Percentiles rank a stretch among this genome's conserved stretches.
Conservation (phyloP, 2,888 invertebrate species). For the Plebejus anna region DNA sequence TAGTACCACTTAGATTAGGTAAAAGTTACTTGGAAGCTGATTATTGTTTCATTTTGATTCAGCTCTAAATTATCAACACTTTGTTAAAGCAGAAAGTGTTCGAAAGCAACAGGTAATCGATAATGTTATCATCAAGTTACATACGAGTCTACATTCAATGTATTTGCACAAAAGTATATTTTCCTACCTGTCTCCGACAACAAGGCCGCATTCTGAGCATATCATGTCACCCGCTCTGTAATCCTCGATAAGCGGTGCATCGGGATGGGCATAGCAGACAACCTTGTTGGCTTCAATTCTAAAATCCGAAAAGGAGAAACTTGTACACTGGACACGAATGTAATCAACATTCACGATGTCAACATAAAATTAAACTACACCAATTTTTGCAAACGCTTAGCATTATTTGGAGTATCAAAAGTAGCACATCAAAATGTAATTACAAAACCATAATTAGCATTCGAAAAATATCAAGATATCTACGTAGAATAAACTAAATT, state of each 20-base stretch:
- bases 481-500: neutral
- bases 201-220: constrained; percentile 99
- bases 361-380: neutral
- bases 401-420: constrained; percentile 48
- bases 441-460: constrained; percentile 48
- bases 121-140: neutral
- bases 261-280: constrained; percentile 96
- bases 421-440: constrained; percentile 47
- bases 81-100: neutral
- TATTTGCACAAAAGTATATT: neutral
- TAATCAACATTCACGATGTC: constrained; percentile 31
- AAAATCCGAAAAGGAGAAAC: constrained; percentile 59
- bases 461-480: constrained; percentile 54
- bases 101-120: neutral
- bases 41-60: neutral
- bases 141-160: neutral
- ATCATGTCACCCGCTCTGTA: constrained; percentile 99
- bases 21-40: neutral
- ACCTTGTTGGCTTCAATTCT: constrained; percentile 88
- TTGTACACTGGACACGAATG: constrained; percentile 34
- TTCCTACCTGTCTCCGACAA: constrained; percentile 96
- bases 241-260: constrained; percentile 97
- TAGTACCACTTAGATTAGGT: neutral
- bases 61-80: neutral
- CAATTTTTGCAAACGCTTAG: neutral